Percentiles rank a stretch among this genome's conserved stretches.
These are phyloP conservation scores for Oryzias celebensis DNA, from an alignment of 2,113 vertebrate species.

Conservation along the genomic window DNA sequence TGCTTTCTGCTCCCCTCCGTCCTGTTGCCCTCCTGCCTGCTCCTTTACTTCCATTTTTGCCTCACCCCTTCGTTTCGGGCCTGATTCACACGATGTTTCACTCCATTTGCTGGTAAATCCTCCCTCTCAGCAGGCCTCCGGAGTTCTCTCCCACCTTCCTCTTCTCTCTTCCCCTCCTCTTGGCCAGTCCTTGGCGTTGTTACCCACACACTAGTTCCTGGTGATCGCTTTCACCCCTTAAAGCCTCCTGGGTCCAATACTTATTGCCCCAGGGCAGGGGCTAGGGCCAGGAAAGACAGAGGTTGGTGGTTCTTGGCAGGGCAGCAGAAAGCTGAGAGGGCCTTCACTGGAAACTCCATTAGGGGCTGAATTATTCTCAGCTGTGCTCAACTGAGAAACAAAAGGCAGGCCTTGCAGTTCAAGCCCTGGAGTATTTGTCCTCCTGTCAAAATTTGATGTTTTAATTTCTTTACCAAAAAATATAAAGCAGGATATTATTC, in stretches of 20 bases:
- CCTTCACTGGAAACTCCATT: conserved; percentile 78
- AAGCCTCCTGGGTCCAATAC: conserved; percentile 46
- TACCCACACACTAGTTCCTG: conserved; percentile 73
- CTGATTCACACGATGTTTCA: conserved; percentile 59
- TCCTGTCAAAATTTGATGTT: conserved; percentile 49
- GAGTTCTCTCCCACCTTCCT: conserved; percentile 52
- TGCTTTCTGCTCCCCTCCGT: conserved; percentile 10
- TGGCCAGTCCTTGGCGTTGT: conserved; percentile 69
- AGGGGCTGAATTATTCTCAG: conserved; percentile 74
- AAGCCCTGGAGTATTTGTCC: conserved; percentile 37
- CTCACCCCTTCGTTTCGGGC: neutral
- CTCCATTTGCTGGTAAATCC: conserved; percentile 53
- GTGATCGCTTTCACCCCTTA: conserved; percentile 48
- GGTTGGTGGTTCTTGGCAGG: conserved; percentile 75
- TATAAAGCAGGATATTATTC: conserved; percentile 26
- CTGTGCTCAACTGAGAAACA: conserved; percentile 53
- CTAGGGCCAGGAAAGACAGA: conserved; percentile 58
- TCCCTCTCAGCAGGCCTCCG: conserved; percentile 34
- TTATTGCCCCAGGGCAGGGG: conserved; percentile 54
- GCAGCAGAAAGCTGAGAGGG: conserved; percentile 68
- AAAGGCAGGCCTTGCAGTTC: conserved; percentile 50
- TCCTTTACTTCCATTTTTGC: neutral
- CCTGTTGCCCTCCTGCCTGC: conserved; percentile 55
- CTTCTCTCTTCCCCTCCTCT: conserved; percentile 23
- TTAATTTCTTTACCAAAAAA: conserved; percentile 45